phyloP scores from a whole-genome alignment of 2,888 invertebrate species.

The Mesorhabditis belari region DNA sequence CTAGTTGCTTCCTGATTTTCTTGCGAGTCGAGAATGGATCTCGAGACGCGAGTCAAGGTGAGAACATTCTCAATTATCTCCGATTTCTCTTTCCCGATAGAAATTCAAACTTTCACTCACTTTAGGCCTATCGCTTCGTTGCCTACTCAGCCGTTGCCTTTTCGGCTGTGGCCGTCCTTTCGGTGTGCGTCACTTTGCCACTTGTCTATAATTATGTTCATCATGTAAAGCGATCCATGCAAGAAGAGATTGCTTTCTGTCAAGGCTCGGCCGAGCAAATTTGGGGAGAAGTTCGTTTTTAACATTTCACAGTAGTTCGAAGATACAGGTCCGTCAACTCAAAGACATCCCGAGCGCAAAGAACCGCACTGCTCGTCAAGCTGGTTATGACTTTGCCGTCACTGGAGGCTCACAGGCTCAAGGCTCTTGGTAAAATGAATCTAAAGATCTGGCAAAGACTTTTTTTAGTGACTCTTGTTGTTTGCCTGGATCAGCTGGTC shows the following conservation, averaged over 20 bases:
- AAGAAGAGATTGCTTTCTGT: conserved; percentile 29
- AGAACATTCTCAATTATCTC: too few relatives aligned
- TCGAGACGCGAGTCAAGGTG: neutral
- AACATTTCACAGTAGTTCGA: neutral
- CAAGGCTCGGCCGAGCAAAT: conserved; percentile 28
- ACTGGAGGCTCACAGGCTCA: conserved; percentile 14
- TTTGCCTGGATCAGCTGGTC: conserved; percentile 35
- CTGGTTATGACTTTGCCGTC: conserved; percentile 27
- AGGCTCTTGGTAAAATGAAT: neutral
- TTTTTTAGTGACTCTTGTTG: neutral
- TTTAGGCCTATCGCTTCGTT: conserved; percentile 30
- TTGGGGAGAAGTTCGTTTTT: conserved; percentile 20
- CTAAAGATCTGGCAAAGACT: neutral
- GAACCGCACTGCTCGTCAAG: conserved; percentile 38
- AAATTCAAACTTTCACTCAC: conserved; percentile 11
- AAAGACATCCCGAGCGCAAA: conserved; percentile 8
- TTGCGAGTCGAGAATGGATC: neutral
- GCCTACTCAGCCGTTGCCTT: conserved; percentile 34
- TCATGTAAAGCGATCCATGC: conserved; percentile 30
- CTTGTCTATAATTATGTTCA: conserved; percentile 33
- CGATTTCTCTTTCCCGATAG: too few relatives aligned
- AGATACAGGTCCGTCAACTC: neutral
- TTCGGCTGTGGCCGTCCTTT: conserved; percentile 30
- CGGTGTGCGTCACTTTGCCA: conserved; percentile 28
- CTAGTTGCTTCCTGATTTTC: too few relatives aligned